Percentiles rank a stretch among this genome's conserved stretches.
Conservation (phyloP, 2,113 vertebrate genomes). For the Tragulus kanchil region DNA sequence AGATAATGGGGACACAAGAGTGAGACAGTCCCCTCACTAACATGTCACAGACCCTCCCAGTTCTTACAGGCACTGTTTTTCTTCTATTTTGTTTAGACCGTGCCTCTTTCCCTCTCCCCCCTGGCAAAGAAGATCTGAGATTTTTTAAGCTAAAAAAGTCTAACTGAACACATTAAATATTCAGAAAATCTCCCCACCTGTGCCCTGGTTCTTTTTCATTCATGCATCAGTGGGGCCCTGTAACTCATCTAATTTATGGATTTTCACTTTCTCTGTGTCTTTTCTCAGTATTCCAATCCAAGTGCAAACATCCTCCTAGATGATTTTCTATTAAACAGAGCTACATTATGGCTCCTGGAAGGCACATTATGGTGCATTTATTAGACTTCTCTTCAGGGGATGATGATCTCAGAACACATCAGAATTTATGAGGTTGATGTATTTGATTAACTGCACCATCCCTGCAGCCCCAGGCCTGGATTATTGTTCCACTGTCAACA, state of each 20-base stretch:
- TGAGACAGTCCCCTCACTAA: neutral
- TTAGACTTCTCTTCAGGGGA: conserved; percentile 44
- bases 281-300: neutral
- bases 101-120: neutral
- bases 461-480: neutral
- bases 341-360: neutral
- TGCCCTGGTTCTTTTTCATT: neutral
- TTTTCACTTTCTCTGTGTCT: conserved; percentile 38
- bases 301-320: neutral
- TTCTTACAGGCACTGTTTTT: neutral
- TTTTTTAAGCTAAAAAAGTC: neutral
- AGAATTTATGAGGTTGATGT: conserved; percentile 25
- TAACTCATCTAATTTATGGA: neutral
- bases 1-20: neutral
- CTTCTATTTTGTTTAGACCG: neutral
- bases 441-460: conserved; percentile 40
- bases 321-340: conserved; percentile 27
- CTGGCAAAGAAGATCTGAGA: neutral
- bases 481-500: neutral
- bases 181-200: neutral
- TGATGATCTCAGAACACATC: neutral
- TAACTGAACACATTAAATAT: conserved; percentile 20
- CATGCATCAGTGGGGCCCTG: accelerated
- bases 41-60: neutral
- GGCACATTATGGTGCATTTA: conserved; percentile 9